A percentile compares a stretch with the other conserved stretches of the same genome.
Evolutionary conservation across 2,888 invertebrate species (phyloP).

Genomic region (Iselma pallidipennis): DNA sequence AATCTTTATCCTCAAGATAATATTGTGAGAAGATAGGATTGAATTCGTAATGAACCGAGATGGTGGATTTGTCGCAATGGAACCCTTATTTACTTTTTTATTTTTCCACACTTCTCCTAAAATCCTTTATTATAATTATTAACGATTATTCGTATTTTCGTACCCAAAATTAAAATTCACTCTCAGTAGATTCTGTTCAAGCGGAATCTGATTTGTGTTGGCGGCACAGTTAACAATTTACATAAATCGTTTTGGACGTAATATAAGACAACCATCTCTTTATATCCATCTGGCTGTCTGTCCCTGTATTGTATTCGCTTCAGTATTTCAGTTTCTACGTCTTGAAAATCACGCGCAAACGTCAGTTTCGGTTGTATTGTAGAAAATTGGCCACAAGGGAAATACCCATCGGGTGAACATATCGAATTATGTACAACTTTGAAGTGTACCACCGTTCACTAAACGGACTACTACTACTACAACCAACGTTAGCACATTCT

Average conservation of each 20-base stretch:
- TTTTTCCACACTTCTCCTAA: not conserved
- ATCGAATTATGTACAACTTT: not conserved
- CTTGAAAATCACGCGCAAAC: not conserved
- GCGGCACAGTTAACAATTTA: not conserved
- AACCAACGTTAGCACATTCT: no score
- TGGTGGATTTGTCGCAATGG: not conserved
- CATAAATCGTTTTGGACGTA: conserved; percentile 1
- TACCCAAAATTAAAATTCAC: not conserved
- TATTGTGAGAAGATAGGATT: not conserved
- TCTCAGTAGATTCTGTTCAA: not conserved
- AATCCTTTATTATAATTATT: not conserved
- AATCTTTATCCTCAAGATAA: not conserved
- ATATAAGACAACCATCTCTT: not conserved
- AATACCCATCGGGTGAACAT: not conserved
- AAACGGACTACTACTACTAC: no score
- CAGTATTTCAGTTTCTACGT: not conserved
- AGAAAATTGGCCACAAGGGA: conserved; percentile 1
- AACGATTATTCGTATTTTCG: not conserved
- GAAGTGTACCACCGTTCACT: not conserved
- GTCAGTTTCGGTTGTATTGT: conserved; percentile 5
- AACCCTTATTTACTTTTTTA: no score
- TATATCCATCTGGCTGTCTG: not conserved
- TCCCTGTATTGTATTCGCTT: not conserved
- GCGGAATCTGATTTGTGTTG: not conserved
- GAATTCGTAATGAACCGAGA: not conserved